phyloP scores from a whole-genome alignment of 2,797 vertebrate species.

The Ceryle rudis region DNA sequence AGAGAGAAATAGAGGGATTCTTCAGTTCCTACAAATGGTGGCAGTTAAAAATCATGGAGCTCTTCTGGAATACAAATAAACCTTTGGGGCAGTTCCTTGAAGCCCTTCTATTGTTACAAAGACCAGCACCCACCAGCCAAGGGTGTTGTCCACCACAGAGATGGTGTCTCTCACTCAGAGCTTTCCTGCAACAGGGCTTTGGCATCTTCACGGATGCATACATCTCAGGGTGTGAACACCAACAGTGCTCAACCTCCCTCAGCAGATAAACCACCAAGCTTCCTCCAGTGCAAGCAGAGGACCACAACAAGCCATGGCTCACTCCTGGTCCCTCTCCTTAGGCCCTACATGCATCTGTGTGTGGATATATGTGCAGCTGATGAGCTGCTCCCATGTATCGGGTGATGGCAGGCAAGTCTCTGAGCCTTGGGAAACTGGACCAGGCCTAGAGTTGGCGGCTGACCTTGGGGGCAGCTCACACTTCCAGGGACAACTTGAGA shows the following conservation, averaged over 20 bases:
- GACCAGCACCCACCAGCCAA: neutral
- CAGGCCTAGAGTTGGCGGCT: neutral
- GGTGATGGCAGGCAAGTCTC: neutral
- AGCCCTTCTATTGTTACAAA: neutral
- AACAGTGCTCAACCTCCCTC: neutral
- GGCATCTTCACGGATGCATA: neutral
- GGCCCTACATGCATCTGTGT: fast-evolving
- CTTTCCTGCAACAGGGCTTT: neutral
- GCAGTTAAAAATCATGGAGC: neutral
- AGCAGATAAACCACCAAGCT: neutral
- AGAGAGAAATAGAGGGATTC: neutral
- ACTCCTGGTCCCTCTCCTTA: neutral
- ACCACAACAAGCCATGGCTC: fast-evolving
- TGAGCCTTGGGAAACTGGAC: neutral
- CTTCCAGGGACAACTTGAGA: neutral
- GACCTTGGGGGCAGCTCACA: neutral
- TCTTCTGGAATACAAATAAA: neutral
- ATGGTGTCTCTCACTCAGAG: too few species aligned
- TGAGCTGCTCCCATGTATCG: fast-evolving
- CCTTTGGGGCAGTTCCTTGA: neutral
- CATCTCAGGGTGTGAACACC: neutral
- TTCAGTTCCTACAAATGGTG: neutral
- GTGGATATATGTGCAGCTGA: fast-evolving
- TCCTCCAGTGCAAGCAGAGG: neutral
- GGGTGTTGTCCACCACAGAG: neutral